phyloP scores from a whole-genome alignment of 2,113 vertebrate species.

The Campylorhamphus procurvoides region DNA sequence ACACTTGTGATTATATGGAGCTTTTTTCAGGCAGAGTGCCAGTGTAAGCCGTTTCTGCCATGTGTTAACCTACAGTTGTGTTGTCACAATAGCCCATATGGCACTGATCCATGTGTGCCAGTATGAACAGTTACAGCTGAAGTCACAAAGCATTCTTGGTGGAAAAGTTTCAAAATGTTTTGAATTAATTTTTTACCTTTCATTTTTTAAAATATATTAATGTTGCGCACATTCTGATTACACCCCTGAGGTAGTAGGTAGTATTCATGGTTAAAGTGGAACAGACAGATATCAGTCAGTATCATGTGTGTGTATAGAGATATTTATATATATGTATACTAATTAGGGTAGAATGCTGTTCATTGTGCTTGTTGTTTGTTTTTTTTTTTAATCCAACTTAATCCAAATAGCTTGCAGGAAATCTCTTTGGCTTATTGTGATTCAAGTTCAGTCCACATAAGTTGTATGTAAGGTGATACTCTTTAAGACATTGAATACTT shows the following conservation, averaged over 20 bases:
- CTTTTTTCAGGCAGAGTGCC: neutral
- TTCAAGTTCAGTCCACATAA: neutral
- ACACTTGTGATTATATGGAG: neutral
- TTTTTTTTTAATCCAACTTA: neutral
- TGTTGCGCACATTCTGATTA: neutral
- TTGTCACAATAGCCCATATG: neutral
- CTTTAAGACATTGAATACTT: neutral
- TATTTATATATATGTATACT: neutral
- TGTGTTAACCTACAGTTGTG: neutral
- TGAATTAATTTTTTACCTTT: neutral
- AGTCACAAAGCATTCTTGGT: neutral
- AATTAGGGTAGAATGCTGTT: neutral
- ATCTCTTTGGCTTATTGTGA: neutral
- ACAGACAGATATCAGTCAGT: neutral
- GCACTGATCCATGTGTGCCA: neutral
- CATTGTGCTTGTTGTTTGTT: accelerated
- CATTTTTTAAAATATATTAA: neutral
- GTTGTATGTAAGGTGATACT: neutral
- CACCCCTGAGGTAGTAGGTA: neutral
- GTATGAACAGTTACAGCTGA: neutral
- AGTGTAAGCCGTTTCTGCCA: neutral
- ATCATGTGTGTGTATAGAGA: neutral
- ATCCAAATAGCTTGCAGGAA: neutral
- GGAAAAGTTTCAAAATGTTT: neutral
- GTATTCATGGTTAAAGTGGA: neutral